A percentile compares a stretch with the other conserved stretches of the same genome.
These are phyloP conservation scores for Sipha flava DNA, from an alignment of 1,140 invertebrate species.

Conservation along the genomic window DNA sequence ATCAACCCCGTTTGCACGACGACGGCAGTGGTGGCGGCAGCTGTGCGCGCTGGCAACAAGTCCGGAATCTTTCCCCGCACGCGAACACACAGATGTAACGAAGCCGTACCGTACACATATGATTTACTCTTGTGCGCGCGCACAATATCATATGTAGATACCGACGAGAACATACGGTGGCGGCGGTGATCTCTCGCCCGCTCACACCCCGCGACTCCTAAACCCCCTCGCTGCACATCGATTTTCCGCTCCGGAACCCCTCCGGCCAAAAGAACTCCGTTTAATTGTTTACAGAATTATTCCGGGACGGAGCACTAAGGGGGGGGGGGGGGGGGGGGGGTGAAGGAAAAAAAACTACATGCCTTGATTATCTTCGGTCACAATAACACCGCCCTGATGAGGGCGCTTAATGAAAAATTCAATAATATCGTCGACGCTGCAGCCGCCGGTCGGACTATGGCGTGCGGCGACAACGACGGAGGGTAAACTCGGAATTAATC, in stretches of 20 bases:
- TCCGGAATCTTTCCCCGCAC: neutral
- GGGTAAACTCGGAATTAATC: conserved; percentile 18
- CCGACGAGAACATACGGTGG: neutral
- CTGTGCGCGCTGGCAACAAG: conserved; percentile 31
- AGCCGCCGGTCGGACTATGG: neutral
- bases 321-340: too few relatives aligned
- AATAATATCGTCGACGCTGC: neutral
- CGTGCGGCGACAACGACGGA: neutral
- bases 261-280: neutral
- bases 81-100: too few relatives aligned
- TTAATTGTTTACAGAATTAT: conserved; percentile 31
- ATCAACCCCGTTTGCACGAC: neutral
- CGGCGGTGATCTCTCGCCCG: neutral
- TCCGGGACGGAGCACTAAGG: neutral
- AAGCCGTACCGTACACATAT: too few relatives aligned
- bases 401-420: conserved; percentile 32
- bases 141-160: neutral
- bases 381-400: conserved; percentile 28
- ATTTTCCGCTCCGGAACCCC: conserved; percentile 22
- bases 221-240: neutral
- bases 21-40: neutral
- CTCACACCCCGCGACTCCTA: neutral
- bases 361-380: conserved; percentile 31
- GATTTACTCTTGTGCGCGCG: too few relatives aligned
- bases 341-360: neutral